A percentile compares a stretch with the other conserved stretches of the same genome.
phyloP scores from a whole-genome alignment of 2,113 vertebrate species.

The Cyprinodon variegatus region DNA sequence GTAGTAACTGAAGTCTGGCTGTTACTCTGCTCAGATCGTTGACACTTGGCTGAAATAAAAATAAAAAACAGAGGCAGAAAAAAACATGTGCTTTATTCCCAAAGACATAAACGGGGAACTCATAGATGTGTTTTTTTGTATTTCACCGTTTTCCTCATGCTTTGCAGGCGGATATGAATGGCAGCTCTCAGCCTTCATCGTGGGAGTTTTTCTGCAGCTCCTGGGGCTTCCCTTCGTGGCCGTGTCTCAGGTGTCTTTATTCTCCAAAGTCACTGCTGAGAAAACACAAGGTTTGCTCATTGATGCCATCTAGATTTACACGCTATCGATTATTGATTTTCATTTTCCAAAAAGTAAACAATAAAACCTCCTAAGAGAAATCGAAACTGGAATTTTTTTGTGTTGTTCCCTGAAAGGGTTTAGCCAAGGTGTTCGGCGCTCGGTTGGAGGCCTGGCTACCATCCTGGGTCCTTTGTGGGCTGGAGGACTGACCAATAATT shows the following conservation, averaged over 20 bases:
- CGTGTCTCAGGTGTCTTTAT: slow-evolving; percentile 86
- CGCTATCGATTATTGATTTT: slow-evolving; percentile 24
- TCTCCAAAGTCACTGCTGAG: slow-evolving; percentile 86
- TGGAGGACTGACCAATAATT: slow-evolving; percentile 80
- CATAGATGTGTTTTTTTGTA: background rate
- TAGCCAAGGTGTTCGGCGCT: slow-evolving; percentile 84
- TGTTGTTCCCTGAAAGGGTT: slow-evolving; percentile 73
- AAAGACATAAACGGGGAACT: background rate
- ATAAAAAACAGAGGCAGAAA: background rate
- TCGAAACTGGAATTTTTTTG: slow-evolving; percentile 1
- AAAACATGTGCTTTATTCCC: background rate
- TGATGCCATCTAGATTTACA: background rate
- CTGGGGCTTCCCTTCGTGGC: slow-evolving; percentile 86
- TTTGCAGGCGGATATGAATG: slow-evolving; percentile 74
- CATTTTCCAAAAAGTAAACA: background rate
- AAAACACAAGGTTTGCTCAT: slow-evolving; percentile 81
- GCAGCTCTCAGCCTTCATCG: slow-evolving; percentile 79
- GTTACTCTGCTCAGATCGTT: slow-evolving; percentile 15
- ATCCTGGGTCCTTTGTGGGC: slow-evolving; percentile 87
- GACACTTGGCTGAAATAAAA: slow-evolving; percentile 7
- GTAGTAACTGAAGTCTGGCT: slow-evolving; percentile 22
- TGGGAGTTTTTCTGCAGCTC: slow-evolving; percentile 86
- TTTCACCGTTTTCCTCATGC: background rate
- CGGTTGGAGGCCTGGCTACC: slow-evolving; percentile 84
- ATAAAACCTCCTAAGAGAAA: background rate